A percentile compares a stretch with the other conserved stretches of the same genome.
These are phyloP conservation scores for Drosophila nr. fundita DNA, from an alignment of 2,888 invertebrate species.

Conservation along the genomic window DNA sequence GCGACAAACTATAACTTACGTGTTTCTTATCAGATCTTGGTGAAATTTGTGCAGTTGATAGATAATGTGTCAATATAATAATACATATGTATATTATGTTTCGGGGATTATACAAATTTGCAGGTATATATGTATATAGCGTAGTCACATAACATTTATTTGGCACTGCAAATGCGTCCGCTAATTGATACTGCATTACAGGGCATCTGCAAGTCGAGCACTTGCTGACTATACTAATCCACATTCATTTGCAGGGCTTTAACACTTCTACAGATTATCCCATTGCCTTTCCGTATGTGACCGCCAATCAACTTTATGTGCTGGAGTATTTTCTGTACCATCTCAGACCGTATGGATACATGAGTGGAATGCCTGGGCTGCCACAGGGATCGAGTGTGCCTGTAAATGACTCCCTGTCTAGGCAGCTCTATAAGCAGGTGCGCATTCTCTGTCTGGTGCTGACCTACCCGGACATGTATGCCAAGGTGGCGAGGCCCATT, in stretches of 20 bases:
- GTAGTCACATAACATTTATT: too few species aligned
- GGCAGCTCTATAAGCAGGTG: slow-evolving; percentile 26
- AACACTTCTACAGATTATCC: slow-evolving; percentile 95
- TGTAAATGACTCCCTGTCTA: slow-evolving; percentile 16
- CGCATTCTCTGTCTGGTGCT: slow-evolving; percentile 61
- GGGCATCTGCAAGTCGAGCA: background rate
- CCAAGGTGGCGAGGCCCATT: slow-evolving; percentile 93
- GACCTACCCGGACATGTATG: slow-evolving; percentile 91
- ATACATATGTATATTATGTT: too few species aligned
- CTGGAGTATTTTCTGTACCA: slow-evolving; percentile 97
- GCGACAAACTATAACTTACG: too few species aligned
- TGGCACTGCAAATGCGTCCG: background rate
- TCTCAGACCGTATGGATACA: slow-evolving; percentile 90
- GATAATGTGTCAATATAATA: too few species aligned
- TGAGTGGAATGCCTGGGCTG: slow-evolving; percentile 62
- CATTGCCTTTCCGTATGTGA: slow-evolving; percentile 96
- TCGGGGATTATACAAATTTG: too few species aligned
- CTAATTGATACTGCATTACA: background rate
- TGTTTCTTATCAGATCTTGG: too few species aligned
- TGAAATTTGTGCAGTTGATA: too few species aligned
- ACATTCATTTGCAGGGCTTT: slow-evolving; percentile 63
- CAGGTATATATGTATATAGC: background rate
- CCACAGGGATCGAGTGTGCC: slow-evolving; percentile 17
- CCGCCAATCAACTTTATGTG: slow-evolving; percentile 96
- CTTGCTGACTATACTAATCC: background rate